Base-by-base conservation (phyloP, 2,888 invertebrate species). In the Argyra leucocephala region DNA sequence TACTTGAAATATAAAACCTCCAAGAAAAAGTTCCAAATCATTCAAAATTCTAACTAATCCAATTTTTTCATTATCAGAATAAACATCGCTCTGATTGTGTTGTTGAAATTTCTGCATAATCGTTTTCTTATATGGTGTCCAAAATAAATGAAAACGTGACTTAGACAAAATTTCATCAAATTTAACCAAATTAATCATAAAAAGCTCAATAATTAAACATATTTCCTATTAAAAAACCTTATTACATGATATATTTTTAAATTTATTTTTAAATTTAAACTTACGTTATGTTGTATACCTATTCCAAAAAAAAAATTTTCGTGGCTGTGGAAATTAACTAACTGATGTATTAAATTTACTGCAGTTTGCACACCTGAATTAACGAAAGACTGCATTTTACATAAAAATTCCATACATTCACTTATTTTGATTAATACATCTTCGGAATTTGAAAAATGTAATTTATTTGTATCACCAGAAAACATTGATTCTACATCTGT, bases 101-200 rank as follows among this genome's bases (percentile, higher is more conserved):
- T 87, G 85, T 65, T 84, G 81, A 36, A 89, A 83, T 36, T 87
- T 85, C 70, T 87, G 61, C 1, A 61, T 86, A 1, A 94, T 81
- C 74, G 86, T 86, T 77, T 90, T 85, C 74, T 87, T 85, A 74
- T 92, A 95, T 31, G 86, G 82, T 64, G 83, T 83, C 93, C 93
- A 95, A 75, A 90, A 89, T 64, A 83, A 81, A 2, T 71, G 69
- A 10, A 78, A 73, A 48, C 74, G 74, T 0, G 78, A 76, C 57
- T 72, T 72, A 9, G 70, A 67, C 2, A 76, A 70, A 12, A 80
- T 74, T 63, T 77, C 78, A 66, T 79, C 78, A 66, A 94, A 80
- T 18, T 85, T 82, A 23, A 88, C 78, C 22, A 89, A 76, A 65
- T 87, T 81, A n/a, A 86, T 81, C 69, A 89, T 83, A 26, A 89